Evolutionary conservation across 2,113 vertebrate genomes (phyloP), one percentile per base, ranked within the genome.

Genomic region (Elachura formosa): DNA sequence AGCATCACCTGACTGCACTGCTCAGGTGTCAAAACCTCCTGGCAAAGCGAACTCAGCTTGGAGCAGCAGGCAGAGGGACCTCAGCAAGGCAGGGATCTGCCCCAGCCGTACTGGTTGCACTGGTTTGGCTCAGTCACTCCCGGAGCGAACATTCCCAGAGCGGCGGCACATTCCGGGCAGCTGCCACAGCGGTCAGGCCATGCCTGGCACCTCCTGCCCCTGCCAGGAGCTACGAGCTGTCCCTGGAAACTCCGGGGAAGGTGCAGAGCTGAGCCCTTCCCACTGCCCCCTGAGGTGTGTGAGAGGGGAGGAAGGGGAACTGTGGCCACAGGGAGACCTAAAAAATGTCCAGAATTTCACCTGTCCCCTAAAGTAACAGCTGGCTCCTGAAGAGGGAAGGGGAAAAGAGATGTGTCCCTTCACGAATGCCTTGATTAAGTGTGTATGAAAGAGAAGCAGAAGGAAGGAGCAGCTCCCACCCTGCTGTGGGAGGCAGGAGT

Each of bases 1-100:
- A 7, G 12, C 61, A 6, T 16, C 4, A 0, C 23, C 73, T 5
- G 0, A 10, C 40, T 2, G 0, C 10, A 1, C 38, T 36, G 34
- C 74, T n/a, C 28, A 0, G 24, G 10, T 8, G 0, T 16, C 49
- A 33, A 1, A 79, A 28, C 38, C 28, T 13, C 0, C 12, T 15
- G 36, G 6, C 25, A 17, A 9, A 54, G 45, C 0, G 4, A 48
- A 9, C 52, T 23, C 0, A 2, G 41, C 11, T 55, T 2, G 6
- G 21, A 41, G 20, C 21, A 55, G 87, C 52, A 29, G 29, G 28
- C 23, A 56, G 17, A 54, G 38, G 3, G 38, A 13, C 23, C 76
- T 45, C 51, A 36, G 63, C 81, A 4, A 0, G 7, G 76, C 59
- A 33, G 48, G 63, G 52, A 8, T 10, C 56, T 64, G 64, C 36